phyloP scores from a whole-genome alignment of 2,888 invertebrate species.

The Macrosiphum euphorbiae region DNA sequence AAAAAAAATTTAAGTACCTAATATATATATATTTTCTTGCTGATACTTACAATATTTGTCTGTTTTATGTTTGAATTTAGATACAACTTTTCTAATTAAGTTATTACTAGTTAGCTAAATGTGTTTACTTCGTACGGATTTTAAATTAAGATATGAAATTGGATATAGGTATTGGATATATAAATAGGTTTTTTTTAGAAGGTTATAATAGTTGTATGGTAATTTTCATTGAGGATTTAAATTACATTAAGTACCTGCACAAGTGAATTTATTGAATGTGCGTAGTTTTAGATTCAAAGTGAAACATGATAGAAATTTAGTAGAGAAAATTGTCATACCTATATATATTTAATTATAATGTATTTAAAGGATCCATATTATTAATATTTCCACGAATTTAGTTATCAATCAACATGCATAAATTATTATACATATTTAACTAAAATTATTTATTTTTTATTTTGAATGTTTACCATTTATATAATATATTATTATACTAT shows the following conservation, averaged over 20 bases:
- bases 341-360: neutral
- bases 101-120: neutral
- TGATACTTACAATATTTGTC: neutral
- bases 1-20: neutral
- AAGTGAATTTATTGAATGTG: neutral
- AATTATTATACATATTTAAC: neutral
- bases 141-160: neutral
- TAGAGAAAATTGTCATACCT: neutral
- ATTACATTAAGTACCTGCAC: neutral
- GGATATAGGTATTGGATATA: neutral
- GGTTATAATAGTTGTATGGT: neutral
- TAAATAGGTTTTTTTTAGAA: neutral
- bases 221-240: neutral
- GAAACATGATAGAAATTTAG: neutral
- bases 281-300: neutral
- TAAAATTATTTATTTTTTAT: neutral
- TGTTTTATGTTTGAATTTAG: neutral
- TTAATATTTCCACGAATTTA: neutral
- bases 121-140: neutral
- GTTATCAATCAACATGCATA: neutral
- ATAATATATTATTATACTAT: neutral
- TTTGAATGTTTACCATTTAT: too few species aligned
- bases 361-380: neutral
- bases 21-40: neutral
- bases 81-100: neutral